A percentile compares a stretch with the other conserved stretches of the same genome.
phyloP scores from a whole-genome alignment of 2,113 vertebrate genomes.

The Struthidea cinerea region DNA sequence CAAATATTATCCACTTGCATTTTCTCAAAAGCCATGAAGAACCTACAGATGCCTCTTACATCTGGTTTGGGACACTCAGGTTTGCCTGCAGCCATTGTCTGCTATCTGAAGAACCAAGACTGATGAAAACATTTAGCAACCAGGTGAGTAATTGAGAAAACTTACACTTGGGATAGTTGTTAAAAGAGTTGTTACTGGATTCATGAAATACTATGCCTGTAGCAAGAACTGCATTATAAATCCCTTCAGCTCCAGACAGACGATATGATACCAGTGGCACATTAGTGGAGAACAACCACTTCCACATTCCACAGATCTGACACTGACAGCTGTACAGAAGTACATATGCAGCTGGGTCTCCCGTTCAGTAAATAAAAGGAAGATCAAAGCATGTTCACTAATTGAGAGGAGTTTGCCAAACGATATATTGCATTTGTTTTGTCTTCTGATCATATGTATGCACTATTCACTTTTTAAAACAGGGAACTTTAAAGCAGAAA shows the following conservation, averaged over 20 bases:
- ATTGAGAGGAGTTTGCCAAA: not conserved
- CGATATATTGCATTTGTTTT: not conserved
- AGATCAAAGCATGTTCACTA: not conserved
- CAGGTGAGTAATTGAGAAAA: not conserved
- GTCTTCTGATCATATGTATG: not conserved
- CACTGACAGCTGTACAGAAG: not conserved
- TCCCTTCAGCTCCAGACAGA: not conserved
- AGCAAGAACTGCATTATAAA: not conserved
- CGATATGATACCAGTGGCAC: not conserved
- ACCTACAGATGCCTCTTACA: not conserved
- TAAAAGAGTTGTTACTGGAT: not conserved
- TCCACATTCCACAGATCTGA: not conserved
- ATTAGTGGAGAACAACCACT: not conserved
- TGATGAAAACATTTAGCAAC: not conserved
- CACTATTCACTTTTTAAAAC: not conserved
- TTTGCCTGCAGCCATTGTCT: not conserved
- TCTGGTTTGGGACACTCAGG: not conserved
- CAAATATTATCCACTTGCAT: not conserved
- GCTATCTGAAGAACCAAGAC: not conserved
- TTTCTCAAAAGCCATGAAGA: not conserved
- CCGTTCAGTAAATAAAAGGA: not conserved
- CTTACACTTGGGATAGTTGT: not conserved
- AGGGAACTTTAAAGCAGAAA: not conserved
- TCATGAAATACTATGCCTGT: not conserved
- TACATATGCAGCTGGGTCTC: not conserved